A percentile compares a stretch with the other conserved stretches of the same genome.
Evolutionary conservation across 2,113 vertebrate species (phyloP).

Genomic region (Semicossyphus pulcher): DNA sequence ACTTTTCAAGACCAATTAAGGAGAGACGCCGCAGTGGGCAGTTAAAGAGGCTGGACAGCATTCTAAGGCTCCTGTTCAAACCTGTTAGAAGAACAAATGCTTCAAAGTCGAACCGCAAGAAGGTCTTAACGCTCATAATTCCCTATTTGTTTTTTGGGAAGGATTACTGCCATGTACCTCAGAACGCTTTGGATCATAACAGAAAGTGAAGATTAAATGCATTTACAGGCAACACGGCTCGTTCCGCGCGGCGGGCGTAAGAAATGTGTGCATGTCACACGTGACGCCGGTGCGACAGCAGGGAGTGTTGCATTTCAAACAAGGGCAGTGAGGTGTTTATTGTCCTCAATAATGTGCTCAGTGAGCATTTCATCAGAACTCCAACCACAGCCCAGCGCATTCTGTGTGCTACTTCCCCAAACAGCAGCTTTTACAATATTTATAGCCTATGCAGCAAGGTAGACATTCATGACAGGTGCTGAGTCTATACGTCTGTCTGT

Average conservation of each 20-base stretch:
- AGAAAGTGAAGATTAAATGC: slow-evolving; percentile 31
- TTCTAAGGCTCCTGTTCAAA: slow-evolving; percentile 36
- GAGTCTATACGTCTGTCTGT: slow-evolving; percentile 12
- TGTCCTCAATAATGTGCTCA: slow-evolving; percentile 52
- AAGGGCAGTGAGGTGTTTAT: slow-evolving; percentile 26
- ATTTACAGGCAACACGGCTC: slow-evolving; percentile 37
- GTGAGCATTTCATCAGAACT: slow-evolving; percentile 38
- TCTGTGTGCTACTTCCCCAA: slow-evolving; percentile 15
- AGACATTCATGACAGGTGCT: slow-evolving; percentile 5
- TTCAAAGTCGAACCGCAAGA: not conserved
- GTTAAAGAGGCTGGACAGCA: slow-evolving; percentile 21
- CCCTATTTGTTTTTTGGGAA: slow-evolving; percentile 25
- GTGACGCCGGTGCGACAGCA: slow-evolving; percentile 30
- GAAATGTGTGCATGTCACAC: slow-evolving; percentile 11
- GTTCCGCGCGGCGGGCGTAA: not conserved
- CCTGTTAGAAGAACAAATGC: slow-evolving; percentile 17
- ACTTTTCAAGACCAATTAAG: slow-evolving; percentile 74
- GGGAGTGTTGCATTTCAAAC: slow-evolving; percentile 50
- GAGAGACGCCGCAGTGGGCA: slow-evolving; percentile 37
- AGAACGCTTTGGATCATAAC: slow-evolving; percentile 8
- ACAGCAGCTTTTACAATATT: slow-evolving; percentile 26
- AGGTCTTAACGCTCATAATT: not conserved
- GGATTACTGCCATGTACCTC: slow-evolving; percentile 6
- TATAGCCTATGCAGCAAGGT: not conserved
- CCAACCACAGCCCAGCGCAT: slow-evolving; percentile 13